Evolutionary conservation across 2,113 vertebrate species (phyloP).

Genomic region (Melanotaenia duboulayi): DNA sequence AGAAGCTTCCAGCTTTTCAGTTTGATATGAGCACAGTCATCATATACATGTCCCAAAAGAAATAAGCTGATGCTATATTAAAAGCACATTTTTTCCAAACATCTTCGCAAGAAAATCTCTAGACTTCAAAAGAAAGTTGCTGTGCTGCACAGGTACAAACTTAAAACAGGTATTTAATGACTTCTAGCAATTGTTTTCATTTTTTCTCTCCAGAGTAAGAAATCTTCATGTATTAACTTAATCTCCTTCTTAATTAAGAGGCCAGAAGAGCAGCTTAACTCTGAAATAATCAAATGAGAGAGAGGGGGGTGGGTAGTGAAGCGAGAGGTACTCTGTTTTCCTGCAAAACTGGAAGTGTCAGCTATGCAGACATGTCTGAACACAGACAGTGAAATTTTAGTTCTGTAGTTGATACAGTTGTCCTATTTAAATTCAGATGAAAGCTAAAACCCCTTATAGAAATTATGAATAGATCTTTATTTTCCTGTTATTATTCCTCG

Average conservation of each 20-base stretch:
- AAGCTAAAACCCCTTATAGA: not conserved
- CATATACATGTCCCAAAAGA: too few relatives aligned
- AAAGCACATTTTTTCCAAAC: too few relatives aligned
- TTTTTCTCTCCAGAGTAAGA: not conserved
- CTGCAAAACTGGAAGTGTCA: slow-evolving; percentile 20
- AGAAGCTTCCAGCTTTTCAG: not conserved
- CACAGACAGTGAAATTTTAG: not conserved
- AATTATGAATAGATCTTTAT: not conserved
- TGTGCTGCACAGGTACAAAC: slow-evolving; percentile 8
- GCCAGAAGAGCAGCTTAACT: not conserved
- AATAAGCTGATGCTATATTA: too few relatives aligned
- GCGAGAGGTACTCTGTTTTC: not conserved
- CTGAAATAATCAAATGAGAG: not conserved
- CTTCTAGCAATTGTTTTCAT: not conserved
- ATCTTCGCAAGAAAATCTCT: too few relatives aligned
- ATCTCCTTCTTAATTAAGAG: not conserved
- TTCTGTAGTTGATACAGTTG: not conserved
- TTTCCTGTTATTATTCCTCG: not conserved
- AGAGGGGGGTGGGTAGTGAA: not conserved
- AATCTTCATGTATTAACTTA: not conserved
- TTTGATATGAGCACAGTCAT: not conserved
- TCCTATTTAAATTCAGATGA: not conserved
- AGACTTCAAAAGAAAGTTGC: too few relatives aligned
- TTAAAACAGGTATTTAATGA: not conserved
- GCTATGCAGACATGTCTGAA: not conserved